phyloP scores from a whole-genome alignment of 1,140 invertebrate genomes.

The Drosophila pseudoobscura region DNA sequence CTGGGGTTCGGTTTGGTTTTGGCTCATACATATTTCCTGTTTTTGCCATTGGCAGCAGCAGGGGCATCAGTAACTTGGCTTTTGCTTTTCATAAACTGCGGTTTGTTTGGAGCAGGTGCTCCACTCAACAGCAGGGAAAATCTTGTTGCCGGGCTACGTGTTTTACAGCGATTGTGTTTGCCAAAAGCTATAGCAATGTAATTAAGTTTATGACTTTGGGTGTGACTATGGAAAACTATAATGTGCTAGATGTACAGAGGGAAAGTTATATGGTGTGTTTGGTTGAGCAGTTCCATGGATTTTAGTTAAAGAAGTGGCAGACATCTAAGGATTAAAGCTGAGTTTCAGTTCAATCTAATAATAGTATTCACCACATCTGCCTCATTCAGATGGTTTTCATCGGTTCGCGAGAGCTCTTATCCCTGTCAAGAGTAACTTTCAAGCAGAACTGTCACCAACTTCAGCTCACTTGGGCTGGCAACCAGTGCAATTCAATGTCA shows the following conservation, averaged over 20 bases:
- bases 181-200: conserved; percentile 51
- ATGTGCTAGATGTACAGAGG: neutral
- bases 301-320: neutral
- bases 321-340: too few species aligned
- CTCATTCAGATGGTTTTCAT: neutral
- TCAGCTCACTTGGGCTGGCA: conserved; percentile 46
- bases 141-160: conserved; percentile 45
- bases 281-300: too few species aligned
- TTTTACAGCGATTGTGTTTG: conserved; percentile 29
- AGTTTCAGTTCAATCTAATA: neutral
- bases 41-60: conserved; percentile 55
- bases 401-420: conserved; percentile 28
- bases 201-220: conserved; percentile 64
- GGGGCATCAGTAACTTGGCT: conserved; percentile 52
- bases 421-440: conserved; percentile 22
- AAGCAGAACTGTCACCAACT: neutral
- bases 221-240: conserved; percentile 19
- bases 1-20: conserved; percentile 10
- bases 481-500: conserved; percentile 76
- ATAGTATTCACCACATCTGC: conserved; percentile 3
- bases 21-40: conserved; percentile 70
- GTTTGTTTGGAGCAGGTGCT: conserved; percentile 31
- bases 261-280: neutral
- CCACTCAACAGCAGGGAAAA: conserved; percentile 51
- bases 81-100: conserved; percentile 75